Base-by-base conservation (phyloP, 2,888 invertebrate species). In the Chymomyza caudatula region DNA sequence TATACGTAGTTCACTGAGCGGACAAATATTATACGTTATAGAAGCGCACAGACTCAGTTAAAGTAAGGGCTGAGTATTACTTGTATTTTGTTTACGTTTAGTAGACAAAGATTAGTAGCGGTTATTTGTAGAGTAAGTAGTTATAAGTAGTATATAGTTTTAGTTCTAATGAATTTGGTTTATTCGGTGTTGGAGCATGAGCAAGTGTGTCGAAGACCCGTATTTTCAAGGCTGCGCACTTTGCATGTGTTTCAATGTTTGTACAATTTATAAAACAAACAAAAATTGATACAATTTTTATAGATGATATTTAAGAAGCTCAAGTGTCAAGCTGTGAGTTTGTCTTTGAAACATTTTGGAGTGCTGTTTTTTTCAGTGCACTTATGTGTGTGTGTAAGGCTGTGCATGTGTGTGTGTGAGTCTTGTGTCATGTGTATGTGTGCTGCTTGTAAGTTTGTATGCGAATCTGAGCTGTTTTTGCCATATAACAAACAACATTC, bases 181-280 rank as follows among this genome's bases (percentile, higher is more conserved):
- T 77, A 74, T 76, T 79, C 79, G 73, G 76, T 85, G 73, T 83
- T 83, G 85, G 80, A 85, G 78, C 75, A 85, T 76, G 73, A 79
- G 80, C 77, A 71, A 67, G 58, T 49, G 59, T 56, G 55, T 70
- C 67, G 47, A 67, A 60, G 55, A 52, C 47, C 60, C 60, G 58
- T 25, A 59, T n/a, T 42, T 49, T 42, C 62, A 52, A 29, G 29
- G 42, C 19, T 61, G 23, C 29, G 29, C 29, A 37, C 29, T 37
- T 37, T 37, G 29, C 11, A 37, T 37, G 47, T 51, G 61, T 57
- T 60, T 62, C 53, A 51, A 2, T 37, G 23, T 22, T 73, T 64
- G 75, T 72, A 69, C 63, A 71, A 37, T 67, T 73, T 65, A 82
- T 37, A 63, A 67, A 49, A 53, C 17, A 37, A 52, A 47, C 2